Evolutionary conservation across 2,888 invertebrate species (phyloP).

Genomic region (Heterodera filipjevi): DNA sequence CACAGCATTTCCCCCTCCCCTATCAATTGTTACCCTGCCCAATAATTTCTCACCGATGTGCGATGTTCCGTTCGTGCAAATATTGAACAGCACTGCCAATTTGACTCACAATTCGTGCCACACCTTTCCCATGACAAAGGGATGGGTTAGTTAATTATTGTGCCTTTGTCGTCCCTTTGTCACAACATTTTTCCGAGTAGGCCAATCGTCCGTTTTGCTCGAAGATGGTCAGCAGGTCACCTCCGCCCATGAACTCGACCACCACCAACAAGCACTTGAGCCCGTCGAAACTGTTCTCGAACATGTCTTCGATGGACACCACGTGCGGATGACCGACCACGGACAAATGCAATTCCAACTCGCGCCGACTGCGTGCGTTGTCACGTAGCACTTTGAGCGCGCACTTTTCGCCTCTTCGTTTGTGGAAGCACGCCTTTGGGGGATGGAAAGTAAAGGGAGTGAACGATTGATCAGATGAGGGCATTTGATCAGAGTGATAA

Average conservation of each 20-base stretch:
- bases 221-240: conserved; percentile 93
- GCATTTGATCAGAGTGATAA: too few relatives aligned
- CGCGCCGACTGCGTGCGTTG: conserved; percentile 86
- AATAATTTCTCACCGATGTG: conserved; percentile 67
- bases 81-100: conserved; percentile 92
- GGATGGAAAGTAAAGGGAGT: too few relatives aligned
- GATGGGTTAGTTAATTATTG: not conserved
- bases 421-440: conserved; percentile 82
- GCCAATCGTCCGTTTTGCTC: conserved; percentile 91
- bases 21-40: too few relatives aligned
- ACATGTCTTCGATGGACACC: conserved; percentile 89
- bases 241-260: conserved; percentile 99
- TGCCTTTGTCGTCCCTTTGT: not conserved
- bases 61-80: conserved; percentile 90
- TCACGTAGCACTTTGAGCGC: conserved; percentile 92
- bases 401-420: conserved; percentile 78
- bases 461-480: not conserved
- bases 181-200: conserved; percentile 84
- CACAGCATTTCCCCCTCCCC: too few relatives aligned
- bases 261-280: conserved; percentile 90
- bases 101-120: conserved; percentile 91
- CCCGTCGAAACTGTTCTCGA: conserved; percentile 89
- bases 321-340: conserved; percentile 85
- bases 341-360: conserved; percentile 93
- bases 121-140: conserved; percentile 74